phyloP scores from a whole-genome alignment of 1,140 invertebrate genomes.

The Apis mellifera region DNA sequence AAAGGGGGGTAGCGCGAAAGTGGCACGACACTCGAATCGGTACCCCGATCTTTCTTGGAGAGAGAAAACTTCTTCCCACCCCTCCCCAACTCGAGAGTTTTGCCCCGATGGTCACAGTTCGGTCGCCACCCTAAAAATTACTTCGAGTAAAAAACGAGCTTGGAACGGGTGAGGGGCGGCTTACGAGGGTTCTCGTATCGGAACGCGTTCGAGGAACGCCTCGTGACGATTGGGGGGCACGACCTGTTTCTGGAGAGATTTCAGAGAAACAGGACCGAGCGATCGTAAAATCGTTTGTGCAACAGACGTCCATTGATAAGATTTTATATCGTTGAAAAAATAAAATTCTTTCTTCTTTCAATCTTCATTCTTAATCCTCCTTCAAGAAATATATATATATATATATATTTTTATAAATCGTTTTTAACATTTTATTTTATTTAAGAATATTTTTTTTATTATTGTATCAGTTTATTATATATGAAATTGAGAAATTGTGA shows the following conservation, averaged over 20 bases:
- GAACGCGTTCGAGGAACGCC: constrained; percentile 32
- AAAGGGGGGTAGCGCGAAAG: constrained; percentile 40
- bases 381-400: no score
- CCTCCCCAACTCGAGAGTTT: background rate
- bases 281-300: constrained; percentile 14
- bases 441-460: no score
- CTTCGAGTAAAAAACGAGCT: constrained; percentile 62
- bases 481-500: no score
- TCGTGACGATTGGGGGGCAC: background rate
- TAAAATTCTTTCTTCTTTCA: no score
- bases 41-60: constrained; percentile 51
- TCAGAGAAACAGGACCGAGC: constrained; percentile 19
- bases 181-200: constrained; percentile 25
- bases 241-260: background rate
- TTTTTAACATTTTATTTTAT: no score
- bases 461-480: no score
- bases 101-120: constrained; percentile 58
- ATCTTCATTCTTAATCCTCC: background rate
- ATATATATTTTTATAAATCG: no score
- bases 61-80: constrained; percentile 26
- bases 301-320: no score
- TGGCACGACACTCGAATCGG: constrained; percentile 2
- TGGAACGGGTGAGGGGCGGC: constrained; percentile 37
- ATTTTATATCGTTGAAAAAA: background rate
- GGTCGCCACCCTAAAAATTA: constrained; percentile 66